Evolutionary conservation across 1,140 invertebrate species (phyloP), one percentile per base, ranked within the genome.

Genomic region (Dendroctonus ponderosae): DNA sequence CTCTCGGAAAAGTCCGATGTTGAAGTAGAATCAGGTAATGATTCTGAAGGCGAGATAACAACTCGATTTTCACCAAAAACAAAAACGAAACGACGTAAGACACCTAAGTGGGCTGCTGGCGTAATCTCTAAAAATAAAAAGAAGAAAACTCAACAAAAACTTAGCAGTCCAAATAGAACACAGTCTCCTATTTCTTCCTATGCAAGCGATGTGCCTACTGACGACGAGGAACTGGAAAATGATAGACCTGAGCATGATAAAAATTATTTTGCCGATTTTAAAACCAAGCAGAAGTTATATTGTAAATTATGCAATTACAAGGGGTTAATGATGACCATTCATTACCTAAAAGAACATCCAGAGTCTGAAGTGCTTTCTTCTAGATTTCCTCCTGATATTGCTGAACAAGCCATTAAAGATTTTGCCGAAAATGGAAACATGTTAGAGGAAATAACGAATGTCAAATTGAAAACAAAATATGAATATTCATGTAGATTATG

Each of bases 321-420:
- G 41, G 86, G 87, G 0, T 81, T 81, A 54, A 82, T 84, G 44
- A 88, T 90, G 26, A 84, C 89, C 0, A 77, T 81, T 46, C 89
- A 91, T 79, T 89, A 88, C 66, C 83, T 84, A 68, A 77, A 78
- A 5, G 75, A 77, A 62, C 89, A 91, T 78, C 82, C 84, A 4
- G 80, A 83, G 43, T 80, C 79, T 37, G 89, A 90, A 78, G 82
- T 88, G 11, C 77, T 88, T 8, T 82, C 87, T 64, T 87, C 88
- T 0, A 77, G 88, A 42, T 72, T 89, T 39, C 79, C 81, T 8
- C 72, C 77, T 5, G 61, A 74, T 7, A 77, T 81, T 26, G 85
- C 87, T 0, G 76, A 77, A n/a, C 67, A 74, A 6, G 82, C 82
- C 0, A 80, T 82, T 38, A 68, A 74, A 54, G 79, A 83, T 42